phyloP scores from a whole-genome alignment of 1,140 invertebrate genomes.

The Achroia grisella region DNA sequence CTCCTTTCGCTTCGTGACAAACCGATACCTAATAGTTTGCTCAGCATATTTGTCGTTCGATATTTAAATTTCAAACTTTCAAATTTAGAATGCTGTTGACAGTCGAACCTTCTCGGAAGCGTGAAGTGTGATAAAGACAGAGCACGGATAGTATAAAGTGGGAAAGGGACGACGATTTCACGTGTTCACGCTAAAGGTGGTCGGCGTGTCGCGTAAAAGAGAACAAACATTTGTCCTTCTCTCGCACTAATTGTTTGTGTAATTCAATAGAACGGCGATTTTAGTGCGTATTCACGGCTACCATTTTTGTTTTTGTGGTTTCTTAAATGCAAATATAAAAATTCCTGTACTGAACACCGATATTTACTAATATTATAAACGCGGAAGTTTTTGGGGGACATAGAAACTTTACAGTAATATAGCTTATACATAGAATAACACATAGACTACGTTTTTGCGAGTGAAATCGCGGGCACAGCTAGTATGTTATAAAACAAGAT shows the following conservation, averaged over 20 bases:
- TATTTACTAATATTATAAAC: too few relatives aligned
- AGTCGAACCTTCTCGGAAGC: slow-evolving; percentile 47
- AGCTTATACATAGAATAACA: too few relatives aligned
- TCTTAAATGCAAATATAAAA: slow-evolving; percentile 21
- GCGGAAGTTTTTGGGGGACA: too few relatives aligned
- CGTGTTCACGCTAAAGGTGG: slow-evolving; percentile 33
- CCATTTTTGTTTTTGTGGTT: slow-evolving; percentile 29
- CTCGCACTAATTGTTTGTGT: slow-evolving; percentile 41
- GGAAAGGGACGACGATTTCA: slow-evolving; percentile 33
- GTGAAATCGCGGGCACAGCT: too few relatives aligned
- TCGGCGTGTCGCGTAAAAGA: slow-evolving; percentile 28
- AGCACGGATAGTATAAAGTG: too few relatives aligned
- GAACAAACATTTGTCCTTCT: slow-evolving; percentile 36
- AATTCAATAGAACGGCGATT: slow-evolving; percentile 42
- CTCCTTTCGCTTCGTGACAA: slow-evolving; percentile 28
- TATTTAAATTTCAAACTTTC: slow-evolving; percentile 13
- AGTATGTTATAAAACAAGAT: too few relatives aligned
- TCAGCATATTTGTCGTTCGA: slow-evolving; percentile 28
- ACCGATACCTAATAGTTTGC: slow-evolving; percentile 28
- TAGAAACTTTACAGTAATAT: too few relatives aligned
- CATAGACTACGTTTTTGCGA: too few relatives aligned
- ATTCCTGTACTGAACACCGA: slow-evolving; percentile 3
- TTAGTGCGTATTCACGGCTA: slow-evolving; percentile 26
- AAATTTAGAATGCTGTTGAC: slow-evolving; percentile 38
- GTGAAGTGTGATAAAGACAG: slow-evolving; percentile 12